Conservation (phyloP, 2,113 vertebrate genomes). For the Octodon degus region DNA sequence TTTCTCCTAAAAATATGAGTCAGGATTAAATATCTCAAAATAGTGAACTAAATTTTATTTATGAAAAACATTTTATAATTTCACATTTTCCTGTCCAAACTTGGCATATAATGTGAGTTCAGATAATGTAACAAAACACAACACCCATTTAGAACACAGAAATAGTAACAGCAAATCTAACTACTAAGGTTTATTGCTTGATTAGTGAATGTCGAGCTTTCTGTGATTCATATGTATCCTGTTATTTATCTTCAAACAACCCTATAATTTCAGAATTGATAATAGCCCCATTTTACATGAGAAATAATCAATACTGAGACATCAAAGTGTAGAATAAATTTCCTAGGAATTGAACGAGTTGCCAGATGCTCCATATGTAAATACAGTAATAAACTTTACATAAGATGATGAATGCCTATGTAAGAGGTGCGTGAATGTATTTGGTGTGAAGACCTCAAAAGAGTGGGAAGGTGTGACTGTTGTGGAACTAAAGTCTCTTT, state of each 20-base stretch:
- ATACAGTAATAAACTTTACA: neutral
- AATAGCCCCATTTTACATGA: neutral
- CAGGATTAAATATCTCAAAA: neutral
- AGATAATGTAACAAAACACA: neutral
- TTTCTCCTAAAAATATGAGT: neutral
- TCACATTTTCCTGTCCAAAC: neutral
- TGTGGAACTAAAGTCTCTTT: neutral
- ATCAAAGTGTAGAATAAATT: neutral
- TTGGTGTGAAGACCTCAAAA: fast-evolving
- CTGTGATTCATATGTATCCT: neutral
- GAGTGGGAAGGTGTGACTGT: fast-evolving
- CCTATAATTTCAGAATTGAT: neutral
- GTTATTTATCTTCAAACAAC: neutral
- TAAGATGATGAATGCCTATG: neutral
- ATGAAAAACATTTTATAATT: neutral
- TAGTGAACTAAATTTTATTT: neutral
- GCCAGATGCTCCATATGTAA: fast-evolving
- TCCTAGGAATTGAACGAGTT: neutral
- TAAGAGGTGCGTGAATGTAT: neutral
- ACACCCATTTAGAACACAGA: neutral
- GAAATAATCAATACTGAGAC: neutral
- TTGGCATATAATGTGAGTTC: neutral
- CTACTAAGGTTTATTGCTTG: neutral
- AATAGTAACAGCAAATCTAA: neutral
- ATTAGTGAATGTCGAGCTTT: neutral